A percentile compares a stretch with the other conserved stretches of the same genome.
Evolutionary conservation across 2,888 invertebrate genomes (phyloP).

Genomic region (Trissolcus brochymenae): DNA sequence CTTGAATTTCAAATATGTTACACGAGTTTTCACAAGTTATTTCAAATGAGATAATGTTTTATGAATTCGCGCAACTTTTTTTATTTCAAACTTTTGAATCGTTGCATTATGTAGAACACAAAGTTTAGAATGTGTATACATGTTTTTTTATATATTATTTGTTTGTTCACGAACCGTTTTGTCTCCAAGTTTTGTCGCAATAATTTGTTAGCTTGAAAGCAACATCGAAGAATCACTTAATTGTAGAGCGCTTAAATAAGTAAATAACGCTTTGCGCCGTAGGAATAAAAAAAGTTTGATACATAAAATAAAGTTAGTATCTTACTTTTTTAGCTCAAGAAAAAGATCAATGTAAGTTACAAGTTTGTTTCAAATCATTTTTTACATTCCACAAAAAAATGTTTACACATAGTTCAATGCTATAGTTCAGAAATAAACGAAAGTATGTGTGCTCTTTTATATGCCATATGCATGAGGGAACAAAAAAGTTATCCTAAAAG

Average conservation of each 20-base stretch:
- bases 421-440: too few relatives aligned
- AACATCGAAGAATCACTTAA: slow-evolving; percentile 1
- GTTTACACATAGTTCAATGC: too few relatives aligned
- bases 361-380: not conserved
- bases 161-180: too few relatives aligned
- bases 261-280: not conserved
- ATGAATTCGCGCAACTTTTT: not conserved
- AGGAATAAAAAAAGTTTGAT: not conserved
- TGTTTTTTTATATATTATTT: too few relatives aligned
- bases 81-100: too few relatives aligned
- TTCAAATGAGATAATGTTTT: slow-evolving; percentile 1
- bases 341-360: not conserved
- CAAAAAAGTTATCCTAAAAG: slow-evolving; percentile 40
- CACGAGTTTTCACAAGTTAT: not conserved
- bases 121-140: too few relatives aligned
- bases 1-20: too few relatives aligned
- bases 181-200: not conserved
- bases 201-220: slow-evolving; percentile 12
- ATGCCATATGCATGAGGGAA: not conserved
- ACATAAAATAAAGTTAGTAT: too few relatives aligned
- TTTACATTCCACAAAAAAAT: too few relatives aligned
- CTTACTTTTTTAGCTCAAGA: too few relatives aligned
- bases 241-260: slow-evolving; percentile 13
- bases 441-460: too few relatives aligned
- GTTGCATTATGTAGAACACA: too few relatives aligned